Evolutionary conservation across 2,113 vertebrate species (phyloP), one percentile per base, ranked within the genome.

Genomic region (Perca fluviatilis): DNA sequence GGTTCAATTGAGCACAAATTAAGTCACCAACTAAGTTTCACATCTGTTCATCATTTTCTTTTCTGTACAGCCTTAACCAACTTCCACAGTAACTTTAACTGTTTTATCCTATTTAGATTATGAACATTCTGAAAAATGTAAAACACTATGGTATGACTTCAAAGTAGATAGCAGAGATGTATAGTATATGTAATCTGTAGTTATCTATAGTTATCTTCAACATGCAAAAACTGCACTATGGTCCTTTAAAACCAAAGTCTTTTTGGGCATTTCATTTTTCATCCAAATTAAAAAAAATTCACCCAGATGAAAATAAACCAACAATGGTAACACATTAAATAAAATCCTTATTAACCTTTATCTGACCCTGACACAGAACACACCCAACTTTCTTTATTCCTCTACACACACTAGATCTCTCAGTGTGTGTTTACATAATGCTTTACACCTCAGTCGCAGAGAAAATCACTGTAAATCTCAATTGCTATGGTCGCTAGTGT

Each of bases 1-100:
- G 53, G 23, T 68, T 85, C 79, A 78, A 2, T 10, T 47, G 18
- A 74, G 47, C 53, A 43, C 33, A 79, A 60, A 86, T 56, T 16
- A 71, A 68, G 66, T 77, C 50, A 62, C 3, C 61, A 49, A 57
- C 51, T 58, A 79, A 69, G 18, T 43, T 79, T 79, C 36, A 43
- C 73, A 80, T 50, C 56, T 50, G 9, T 61, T 79, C 72, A 84
- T 80, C 74, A 65, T 62, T 73, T 77, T 70, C 51, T 74, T 84
- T 77, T 74, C 16, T 75, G 64, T 57, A 65, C 46, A 68, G 5
- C 25, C 0, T 23, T 16, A 63, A 57, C 1, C 3, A 36, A 23
- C 60, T 30, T 66, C 70, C 30, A 25, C 36, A 53, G 11, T 15
- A 7, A 53, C 30, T 30, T 46, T 16, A 18, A 18, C n/a, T 43